These are phyloP conservation scores for Aselliscus stoliczkanus DNA, from an alignment of 2,797 vertebrate species.

Conservation along the genomic window DNA sequence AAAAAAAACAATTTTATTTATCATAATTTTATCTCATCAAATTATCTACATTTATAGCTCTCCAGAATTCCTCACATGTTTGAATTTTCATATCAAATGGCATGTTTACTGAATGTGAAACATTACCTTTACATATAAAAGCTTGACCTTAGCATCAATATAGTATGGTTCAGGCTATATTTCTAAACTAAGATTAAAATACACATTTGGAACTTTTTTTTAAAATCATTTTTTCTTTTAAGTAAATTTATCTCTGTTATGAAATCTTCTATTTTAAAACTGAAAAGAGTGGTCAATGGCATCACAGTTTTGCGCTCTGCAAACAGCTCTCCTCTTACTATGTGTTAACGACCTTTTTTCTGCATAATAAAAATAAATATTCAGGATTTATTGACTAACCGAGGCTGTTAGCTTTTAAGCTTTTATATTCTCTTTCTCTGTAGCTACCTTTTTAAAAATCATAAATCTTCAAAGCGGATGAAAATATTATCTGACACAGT, in stretches of 20 bases:
- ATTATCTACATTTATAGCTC: not conserved
- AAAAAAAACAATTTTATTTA: not conserved
- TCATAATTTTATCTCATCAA: not conserved
- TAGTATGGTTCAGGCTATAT: not conserved
- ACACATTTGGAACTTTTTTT: not conserved
- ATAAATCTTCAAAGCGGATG: conserved; percentile 6
- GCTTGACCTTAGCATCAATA: not conserved
- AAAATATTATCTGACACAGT: not conserved
- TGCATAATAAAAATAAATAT: conserved; percentile 57
- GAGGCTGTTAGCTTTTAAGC: conserved; percentile 35
- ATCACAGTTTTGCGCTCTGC: not conserved
- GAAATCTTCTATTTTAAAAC: not conserved
- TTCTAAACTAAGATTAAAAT: not conserved
- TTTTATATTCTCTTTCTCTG: conserved; percentile 45
- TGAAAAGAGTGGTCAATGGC: not conserved
- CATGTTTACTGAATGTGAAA: not conserved
- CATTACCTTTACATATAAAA: not conserved
- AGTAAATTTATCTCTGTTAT: not conserved
- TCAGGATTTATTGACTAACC: conserved; percentile 48
- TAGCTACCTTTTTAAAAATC: conserved; percentile 1
- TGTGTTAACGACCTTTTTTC: not conserved
- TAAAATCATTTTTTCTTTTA: not conserved
- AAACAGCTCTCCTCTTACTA: not conserved
- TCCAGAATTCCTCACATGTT: not conserved
- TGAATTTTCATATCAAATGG: not conserved